Evolutionary conservation across 1,140 invertebrate species (phyloP).

Genomic region (Drosophila tsacasi): DNA sequence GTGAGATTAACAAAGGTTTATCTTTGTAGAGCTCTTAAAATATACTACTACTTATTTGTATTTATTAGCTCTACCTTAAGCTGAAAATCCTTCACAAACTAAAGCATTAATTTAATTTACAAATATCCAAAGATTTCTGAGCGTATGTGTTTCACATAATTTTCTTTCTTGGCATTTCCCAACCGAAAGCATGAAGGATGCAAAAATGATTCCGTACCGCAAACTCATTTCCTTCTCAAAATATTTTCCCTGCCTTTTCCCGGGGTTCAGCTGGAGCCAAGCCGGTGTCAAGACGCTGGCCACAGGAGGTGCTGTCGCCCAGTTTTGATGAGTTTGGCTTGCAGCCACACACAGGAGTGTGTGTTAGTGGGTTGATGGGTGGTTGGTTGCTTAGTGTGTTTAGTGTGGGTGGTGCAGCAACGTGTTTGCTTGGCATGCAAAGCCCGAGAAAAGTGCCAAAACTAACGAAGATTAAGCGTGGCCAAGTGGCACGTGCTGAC

Average conservation of each 20-base stretch:
- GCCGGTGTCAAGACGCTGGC: slow-evolving; percentile 26
- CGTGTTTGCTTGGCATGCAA: slow-evolving; percentile 78
- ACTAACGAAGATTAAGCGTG: slow-evolving; percentile 81
- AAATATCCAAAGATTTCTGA: not conserved
- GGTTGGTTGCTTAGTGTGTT: not conserved
- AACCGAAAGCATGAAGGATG: not conserved
- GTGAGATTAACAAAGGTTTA: not conserved
- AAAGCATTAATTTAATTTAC: not conserved
- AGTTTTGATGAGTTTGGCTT: slow-evolving; percentile 72
- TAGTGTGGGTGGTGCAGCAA: slow-evolving; percentile 3
- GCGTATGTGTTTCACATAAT: not conserved
- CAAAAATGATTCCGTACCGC: slow-evolving; percentile 19
- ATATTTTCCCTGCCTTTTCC: slow-evolving; percentile 21
- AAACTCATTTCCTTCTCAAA: slow-evolving; percentile 48
- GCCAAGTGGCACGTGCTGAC: slow-evolving; percentile 77
- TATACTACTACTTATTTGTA: not conserved
- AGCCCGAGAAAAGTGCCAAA: slow-evolving; percentile 78
- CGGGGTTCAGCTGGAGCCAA: slow-evolving; percentile 19
- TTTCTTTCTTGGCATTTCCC: not conserved
- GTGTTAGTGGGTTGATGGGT: not conserved
- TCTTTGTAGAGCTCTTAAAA: not conserved
- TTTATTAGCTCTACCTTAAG: not conserved
- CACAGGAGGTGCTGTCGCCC: slow-evolving; percentile 42
- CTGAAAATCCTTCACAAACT: not conserved
- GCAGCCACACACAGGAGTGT: slow-evolving; percentile 16